Conservation (phyloP, 2,797 vertebrate species). For the Strix occidentalis region DNA sequence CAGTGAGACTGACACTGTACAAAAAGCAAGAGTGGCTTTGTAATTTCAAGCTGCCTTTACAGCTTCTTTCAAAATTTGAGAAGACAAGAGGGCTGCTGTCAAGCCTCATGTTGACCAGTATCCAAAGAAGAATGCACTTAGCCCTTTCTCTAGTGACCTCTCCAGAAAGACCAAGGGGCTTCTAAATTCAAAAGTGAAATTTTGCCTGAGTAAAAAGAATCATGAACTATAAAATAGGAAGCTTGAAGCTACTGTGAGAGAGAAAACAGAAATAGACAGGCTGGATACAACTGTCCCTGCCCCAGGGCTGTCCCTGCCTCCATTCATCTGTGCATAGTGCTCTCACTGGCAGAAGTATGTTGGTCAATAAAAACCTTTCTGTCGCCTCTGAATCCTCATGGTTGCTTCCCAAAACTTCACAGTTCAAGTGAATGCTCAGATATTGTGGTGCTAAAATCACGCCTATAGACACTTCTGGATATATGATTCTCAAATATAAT, state of each 20-base stretch:
- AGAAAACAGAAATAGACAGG: not conserved
- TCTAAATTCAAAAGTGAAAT: not conserved
- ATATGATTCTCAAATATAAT: not conserved
- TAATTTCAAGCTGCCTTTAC: not conserved
- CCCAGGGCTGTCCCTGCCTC: not conserved
- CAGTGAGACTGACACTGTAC: no score
- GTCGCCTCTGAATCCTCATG: not conserved
- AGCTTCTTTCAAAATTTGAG: not conserved
- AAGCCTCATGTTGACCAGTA: not conserved
- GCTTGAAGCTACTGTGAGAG: not conserved
- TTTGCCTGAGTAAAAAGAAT: not conserved
- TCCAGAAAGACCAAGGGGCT: not conserved
- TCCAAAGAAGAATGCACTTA: not conserved
- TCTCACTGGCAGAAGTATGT: not conserved
- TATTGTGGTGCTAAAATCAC: not conserved
- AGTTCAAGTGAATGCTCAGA: not conserved
- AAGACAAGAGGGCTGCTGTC: not conserved
- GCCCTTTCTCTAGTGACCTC: not conserved
- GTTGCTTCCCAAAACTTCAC: not conserved
- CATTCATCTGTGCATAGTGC: not conserved
- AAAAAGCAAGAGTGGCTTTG: not conserved
- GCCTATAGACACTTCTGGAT: not conserved
- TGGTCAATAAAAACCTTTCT: not conserved
- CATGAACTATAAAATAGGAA: not conserved
- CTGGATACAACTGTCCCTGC: not conserved